A percentile compares a stretch with the other conserved stretches of the same genome.
Evolutionary conservation across 1,140 invertebrate species (phyloP).

Genomic region (Oncopeltus fasciatus): DNA sequence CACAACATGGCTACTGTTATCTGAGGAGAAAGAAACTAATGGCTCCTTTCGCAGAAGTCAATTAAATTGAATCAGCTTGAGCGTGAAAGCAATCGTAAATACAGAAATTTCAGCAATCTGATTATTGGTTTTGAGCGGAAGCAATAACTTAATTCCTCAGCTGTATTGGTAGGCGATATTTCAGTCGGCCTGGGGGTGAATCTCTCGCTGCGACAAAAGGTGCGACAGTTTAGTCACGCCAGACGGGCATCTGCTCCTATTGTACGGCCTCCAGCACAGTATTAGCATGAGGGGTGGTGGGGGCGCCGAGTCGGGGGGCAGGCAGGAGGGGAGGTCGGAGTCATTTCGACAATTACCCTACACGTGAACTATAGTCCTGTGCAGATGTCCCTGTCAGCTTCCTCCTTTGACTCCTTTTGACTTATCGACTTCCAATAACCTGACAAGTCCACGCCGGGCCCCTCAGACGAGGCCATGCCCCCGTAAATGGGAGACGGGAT

Average conservation of each 20-base stretch:
- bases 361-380: background rate
- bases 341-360: conserved; percentile 4
- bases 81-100: too few relatives aligned
- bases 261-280: background rate
- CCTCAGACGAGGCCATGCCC: background rate
- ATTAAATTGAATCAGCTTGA: background rate
- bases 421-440: conserved; percentile 5
- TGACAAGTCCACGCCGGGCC: background rate
- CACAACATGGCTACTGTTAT: too few relatives aligned
- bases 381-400: conserved; percentile 3
- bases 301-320: background rate
- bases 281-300: background rate
- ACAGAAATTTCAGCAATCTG: background rate
- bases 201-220: background rate
- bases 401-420: conserved; percentile 3
- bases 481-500: background rate
- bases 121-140: background rate
- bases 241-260: background rate
- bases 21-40: too few relatives aligned
- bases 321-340: too few relatives aligned
- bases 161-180: background rate
- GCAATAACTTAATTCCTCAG: background rate
- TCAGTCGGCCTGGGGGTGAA: too few relatives aligned
- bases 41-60: too few relatives aligned
- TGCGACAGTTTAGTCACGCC: background rate